phyloP scores from a whole-genome alignment of 1,140 invertebrate genomes.

The Bombus sibiricus region DNA sequence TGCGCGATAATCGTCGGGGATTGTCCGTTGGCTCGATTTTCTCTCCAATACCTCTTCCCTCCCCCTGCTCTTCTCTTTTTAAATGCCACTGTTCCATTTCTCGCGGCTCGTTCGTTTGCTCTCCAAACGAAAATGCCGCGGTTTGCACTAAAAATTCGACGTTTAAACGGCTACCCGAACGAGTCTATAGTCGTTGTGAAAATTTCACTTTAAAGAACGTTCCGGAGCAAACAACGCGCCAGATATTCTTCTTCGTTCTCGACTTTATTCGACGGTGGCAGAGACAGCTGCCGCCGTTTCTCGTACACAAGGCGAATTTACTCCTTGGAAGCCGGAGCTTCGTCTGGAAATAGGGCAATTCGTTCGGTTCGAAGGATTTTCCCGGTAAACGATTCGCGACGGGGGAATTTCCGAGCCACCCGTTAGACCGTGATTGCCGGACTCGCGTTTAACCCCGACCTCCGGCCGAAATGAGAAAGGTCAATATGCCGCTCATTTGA shows the following conservation, averaged over 20 bases:
- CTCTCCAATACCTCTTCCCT: too few species aligned
- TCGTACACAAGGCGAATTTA: background rate
- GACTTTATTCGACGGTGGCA: background rate
- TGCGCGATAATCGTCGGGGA: background rate
- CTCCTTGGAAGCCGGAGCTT: background rate
- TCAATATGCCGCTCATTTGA: constrained; percentile 28
- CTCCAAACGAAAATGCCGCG: background rate
- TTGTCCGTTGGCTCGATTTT: background rate
- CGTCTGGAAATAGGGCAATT: background rate
- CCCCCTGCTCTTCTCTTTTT: background rate
- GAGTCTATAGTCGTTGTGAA: background rate
- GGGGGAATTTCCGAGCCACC: background rate
- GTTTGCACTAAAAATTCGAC: background rate
- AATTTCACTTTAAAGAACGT: background rate
- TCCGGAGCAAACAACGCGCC: background rate
- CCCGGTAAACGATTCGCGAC: too few species aligned
- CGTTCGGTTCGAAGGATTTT: background rate
- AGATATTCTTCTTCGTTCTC: background rate
- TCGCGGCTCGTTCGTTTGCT: background rate
- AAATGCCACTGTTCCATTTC: background rate
- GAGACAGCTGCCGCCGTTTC: background rate
- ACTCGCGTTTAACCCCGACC: background rate
- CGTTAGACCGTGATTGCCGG: constrained; percentile 4
- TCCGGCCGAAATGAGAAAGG: constrained; percentile 10
- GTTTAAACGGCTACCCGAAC: too few species aligned